Evolutionary conservation across 2,888 invertebrate species (phyloP).

Genomic region (Gandaritis pyraliata): DNA sequence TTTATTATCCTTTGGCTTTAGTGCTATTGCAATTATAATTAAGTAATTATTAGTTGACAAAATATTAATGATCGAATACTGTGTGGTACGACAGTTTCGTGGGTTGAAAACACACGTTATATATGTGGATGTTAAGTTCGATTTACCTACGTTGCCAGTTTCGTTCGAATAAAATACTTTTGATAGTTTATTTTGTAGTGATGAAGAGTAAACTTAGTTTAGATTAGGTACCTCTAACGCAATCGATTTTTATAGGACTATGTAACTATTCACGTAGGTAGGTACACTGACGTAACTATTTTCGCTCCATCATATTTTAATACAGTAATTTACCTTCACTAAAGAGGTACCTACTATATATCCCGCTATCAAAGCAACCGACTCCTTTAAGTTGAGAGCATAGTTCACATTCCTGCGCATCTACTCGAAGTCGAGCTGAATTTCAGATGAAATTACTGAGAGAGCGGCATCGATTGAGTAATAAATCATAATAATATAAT

Average conservation of each 20-base stretch:
- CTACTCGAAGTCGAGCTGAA: constrained; percentile 57
- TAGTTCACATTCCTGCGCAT: constrained; percentile 74
- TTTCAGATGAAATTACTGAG: constrained; percentile 68
- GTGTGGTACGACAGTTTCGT: too few relatives aligned
- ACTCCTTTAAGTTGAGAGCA: constrained; percentile 69
- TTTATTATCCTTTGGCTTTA: not conserved
- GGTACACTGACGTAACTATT: too few relatives aligned
- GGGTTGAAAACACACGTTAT: not conserved
- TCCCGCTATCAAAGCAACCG: constrained; percentile 67
- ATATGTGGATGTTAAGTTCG: too few relatives aligned
- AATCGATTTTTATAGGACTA: too few relatives aligned
- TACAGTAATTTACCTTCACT: constrained; percentile 18
- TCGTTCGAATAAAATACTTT: too few relatives aligned
- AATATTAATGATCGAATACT: too few relatives aligned
- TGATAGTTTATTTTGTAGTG: too few relatives aligned
- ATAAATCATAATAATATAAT: constrained; percentile 82
- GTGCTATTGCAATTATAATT: not conserved
- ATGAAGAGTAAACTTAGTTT: too few relatives aligned
- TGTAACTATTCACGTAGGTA: too few relatives aligned
- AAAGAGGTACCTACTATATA: constrained; percentile 9
- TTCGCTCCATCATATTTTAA: constrained; percentile 7
- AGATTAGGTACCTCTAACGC: too few relatives aligned
- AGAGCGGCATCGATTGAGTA: constrained; percentile 73
- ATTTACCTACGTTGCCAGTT: too few relatives aligned
- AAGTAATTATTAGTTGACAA: too few relatives aligned